Conservation (phyloP, 2,797 vertebrate species). For the Mus minutoides region DNA sequence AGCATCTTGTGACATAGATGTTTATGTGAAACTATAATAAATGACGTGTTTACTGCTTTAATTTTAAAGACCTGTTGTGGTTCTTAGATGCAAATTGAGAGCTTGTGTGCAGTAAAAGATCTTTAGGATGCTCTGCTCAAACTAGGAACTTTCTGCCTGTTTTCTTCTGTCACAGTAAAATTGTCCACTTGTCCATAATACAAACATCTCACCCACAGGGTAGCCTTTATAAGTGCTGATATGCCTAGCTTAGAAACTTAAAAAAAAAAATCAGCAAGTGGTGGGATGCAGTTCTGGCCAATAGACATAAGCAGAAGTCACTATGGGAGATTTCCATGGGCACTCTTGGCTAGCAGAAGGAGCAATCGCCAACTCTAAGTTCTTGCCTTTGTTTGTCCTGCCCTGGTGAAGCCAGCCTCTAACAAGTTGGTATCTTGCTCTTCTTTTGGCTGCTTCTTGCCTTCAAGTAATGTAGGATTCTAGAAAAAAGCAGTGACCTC, state of each 20-base stretch:
- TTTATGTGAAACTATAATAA: constrained; percentile 30
- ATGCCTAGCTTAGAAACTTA: background rate
- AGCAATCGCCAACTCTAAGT: background rate
- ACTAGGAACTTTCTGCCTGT: background rate
- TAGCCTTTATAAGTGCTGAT: background rate
- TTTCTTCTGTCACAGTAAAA: background rate
- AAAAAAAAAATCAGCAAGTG: background rate
- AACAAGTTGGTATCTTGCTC: background rate
- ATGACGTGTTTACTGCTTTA: background rate
- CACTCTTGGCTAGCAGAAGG: background rate
- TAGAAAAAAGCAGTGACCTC: background rate
- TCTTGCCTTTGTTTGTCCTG: background rate
- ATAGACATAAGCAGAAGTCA: background rate
- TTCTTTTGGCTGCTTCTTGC: background rate
- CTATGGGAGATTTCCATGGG: background rate
- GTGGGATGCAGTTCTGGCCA: background rate
- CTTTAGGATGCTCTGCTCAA: background rate
- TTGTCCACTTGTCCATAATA: too few species aligned
- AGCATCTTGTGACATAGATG: background rate
- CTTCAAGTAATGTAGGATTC: background rate
- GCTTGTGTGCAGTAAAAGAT: rapidly evolving
- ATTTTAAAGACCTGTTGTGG: background rate
- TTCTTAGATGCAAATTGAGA: background rate
- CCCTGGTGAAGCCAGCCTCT: background rate
- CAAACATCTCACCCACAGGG: background rate